Percentiles rank a stretch among this genome's conserved stretches.
These are phyloP conservation scores for human (Homo sapiens) DNA, from an alignment of 2,113 vertebrate genomes.

Conservation along the genomic window GRCh38 chr6:98626501-98627000, in stretches of 20 bases:
- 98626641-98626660: neutral
- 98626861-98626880: neutral
- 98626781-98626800: no score
- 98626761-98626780: neutral
- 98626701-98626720: neutral
- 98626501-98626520: neutral
- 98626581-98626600: rapidly evolving
- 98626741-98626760: neutral
- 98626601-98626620: neutral
- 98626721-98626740: neutral
- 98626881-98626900: neutral
- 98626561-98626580: neutral
- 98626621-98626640: neutral
- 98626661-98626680: neutral
- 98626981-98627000: neutral
- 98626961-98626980: neutral
- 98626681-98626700: neutral
- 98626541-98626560: neutral
- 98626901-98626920: neutral
- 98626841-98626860: neutral
- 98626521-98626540: neutral
- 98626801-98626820: no score
- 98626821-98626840: neutral
- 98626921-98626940: neutral
- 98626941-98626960: neutral